Evolutionary conservation across 2,888 invertebrate genomes (phyloP), one percentile per base, ranked within the genome.

Genomic region (Cerastoderma edule): DNA sequence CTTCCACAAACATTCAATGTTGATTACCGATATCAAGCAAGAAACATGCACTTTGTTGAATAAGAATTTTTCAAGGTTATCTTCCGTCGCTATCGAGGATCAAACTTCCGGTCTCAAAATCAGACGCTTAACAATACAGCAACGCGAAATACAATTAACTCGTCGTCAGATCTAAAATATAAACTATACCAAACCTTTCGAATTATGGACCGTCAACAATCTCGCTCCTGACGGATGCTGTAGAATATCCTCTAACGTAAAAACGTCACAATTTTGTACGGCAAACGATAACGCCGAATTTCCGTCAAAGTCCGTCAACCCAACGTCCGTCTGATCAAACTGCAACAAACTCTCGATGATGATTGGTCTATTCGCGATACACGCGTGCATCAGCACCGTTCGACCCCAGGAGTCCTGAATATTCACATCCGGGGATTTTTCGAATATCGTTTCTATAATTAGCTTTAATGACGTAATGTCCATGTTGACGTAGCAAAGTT

Each of bases 301-400:
- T 28, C 89, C 89, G 56, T 86, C 88, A 70, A 83, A 84, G 63
- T 88, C 88, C 19, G 83, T 70, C n/a, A 85, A 68, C 68, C 84
- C 82, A 4, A 84, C 68, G 63, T 83, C 75, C 10, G 84, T 85
- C 8, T 80, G 66, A 39, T 84, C 82, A 30, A 83, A 78, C 22
- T 82, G 82, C 22, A 87, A 54, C 13, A 87, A 75, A 27, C 81
- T 83, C 24, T 85, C 85, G 2, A 87, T 77, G 13, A 87, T 46
- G 19, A 74, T 67, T 1, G 76, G 68, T 33, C 81, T 81, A 32
- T 85, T 80, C 0, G 87, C 84, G 27, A 89, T 87, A 67, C 89
- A 89, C 10, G 88, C 85, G 50, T 89, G 89, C 86, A 87, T 87
- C 28, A 89, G 54, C 0, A 86, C 87, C 0, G 89, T 89, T 19